These are phyloP conservation scores for Ceyx margarethae DNA, from an alignment of 2,113 vertebrate genomes.

Conservation along the genomic window DNA sequence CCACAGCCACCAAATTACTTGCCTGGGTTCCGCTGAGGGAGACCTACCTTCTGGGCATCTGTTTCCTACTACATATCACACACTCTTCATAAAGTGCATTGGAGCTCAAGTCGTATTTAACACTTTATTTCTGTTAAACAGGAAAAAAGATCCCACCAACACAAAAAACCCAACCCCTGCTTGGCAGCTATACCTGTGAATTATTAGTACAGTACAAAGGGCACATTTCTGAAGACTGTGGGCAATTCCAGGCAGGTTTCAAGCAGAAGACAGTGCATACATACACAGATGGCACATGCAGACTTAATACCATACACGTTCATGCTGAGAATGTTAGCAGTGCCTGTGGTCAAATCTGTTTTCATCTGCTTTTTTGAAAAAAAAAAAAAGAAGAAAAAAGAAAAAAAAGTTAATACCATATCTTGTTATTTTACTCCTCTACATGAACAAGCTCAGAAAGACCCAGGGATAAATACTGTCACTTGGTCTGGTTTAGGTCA, in stretches of 20 bases:
- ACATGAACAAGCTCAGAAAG: neutral
- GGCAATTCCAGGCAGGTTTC: neutral
- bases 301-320: neutral
- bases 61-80: neutral
- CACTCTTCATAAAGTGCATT: neutral
- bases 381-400: too few relatives aligned
- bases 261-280: neutral
- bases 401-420: too few relatives aligned
- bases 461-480: accelerated
- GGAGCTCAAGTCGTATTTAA: neutral
- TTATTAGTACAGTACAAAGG: neutral
- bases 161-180: neutral
- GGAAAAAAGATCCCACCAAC: neutral
- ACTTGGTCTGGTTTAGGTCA: neutral
- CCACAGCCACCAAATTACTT: neutral
- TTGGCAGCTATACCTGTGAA: neutral
- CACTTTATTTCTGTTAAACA: neutral
- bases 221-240: neutral
- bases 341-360: neutral
- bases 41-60: neutral
- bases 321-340: neutral
- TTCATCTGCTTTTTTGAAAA: neutral
- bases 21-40: neutral
- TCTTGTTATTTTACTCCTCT: neutral
- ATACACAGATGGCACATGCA: neutral